phyloP scores from a whole-genome alignment of 2,888 invertebrate species.

The Athalia circularis region DNA sequence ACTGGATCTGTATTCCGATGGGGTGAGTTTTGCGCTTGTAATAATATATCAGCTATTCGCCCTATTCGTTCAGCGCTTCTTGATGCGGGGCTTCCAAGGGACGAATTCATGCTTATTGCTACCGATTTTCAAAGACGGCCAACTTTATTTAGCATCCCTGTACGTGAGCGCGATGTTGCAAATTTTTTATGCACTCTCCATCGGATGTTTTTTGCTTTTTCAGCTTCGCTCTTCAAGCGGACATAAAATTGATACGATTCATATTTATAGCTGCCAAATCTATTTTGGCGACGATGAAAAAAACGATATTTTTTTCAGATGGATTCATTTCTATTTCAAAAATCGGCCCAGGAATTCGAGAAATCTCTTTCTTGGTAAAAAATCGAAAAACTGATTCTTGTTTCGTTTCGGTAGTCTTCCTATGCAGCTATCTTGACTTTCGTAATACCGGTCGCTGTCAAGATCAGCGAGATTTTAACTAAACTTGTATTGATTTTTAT shows the following conservation, averaged over 20 bases:
- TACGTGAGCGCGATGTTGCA: slow-evolving; percentile 19
- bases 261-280: too few species aligned
- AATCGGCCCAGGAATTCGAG: too few species aligned
- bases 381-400: too few species aligned
- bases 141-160: slow-evolving; percentile 32
- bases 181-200: slow-evolving; percentile 33
- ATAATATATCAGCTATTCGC: slow-evolving; percentile 42
- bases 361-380: too few species aligned
- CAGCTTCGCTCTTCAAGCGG: background rate
- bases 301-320: too few species aligned
- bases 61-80: slow-evolving; percentile 33
- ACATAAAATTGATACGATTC: slow-evolving; percentile 5
- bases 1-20: slow-evolving; percentile 42
- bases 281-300: too few species aligned
- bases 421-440: too few species aligned
- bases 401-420: too few species aligned
- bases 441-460: too few species aligned
- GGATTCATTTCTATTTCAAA: too few species aligned
- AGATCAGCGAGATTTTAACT: too few species aligned
- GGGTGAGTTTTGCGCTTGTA: slow-evolving; percentile 39
- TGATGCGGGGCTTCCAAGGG: slow-evolving; percentile 40
- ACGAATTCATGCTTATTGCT: slow-evolving; percentile 43
- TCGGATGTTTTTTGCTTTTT: slow-evolving; percentile 14
- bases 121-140: slow-evolving; percentile 37
- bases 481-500: too few species aligned